Evolutionary conservation across 2,888 invertebrate species (phyloP), one percentile per base, ranked within the genome.

Genomic region (Diaprepes abbreviatus): DNA sequence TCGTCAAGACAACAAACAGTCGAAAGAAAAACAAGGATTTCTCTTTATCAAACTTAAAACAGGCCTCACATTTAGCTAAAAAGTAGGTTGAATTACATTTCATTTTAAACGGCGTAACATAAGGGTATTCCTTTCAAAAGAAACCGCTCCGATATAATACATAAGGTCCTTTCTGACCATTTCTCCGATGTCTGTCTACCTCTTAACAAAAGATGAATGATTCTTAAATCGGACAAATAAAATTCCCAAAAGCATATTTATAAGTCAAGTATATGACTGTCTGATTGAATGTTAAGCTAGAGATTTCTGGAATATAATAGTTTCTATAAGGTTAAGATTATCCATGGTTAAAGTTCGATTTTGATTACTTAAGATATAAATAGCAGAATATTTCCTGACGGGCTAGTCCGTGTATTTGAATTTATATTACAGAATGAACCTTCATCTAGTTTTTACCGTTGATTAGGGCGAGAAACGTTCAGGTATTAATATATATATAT

Each of bases 91-190:
- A n/a, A 28, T 43, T 43, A n/a, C 21, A 43, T 19, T 43, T 21
- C 43, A 24, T 45, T 45, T 24, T 24, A 24, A 28, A 50, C 12
- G 28, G 10, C 14, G 9, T 16, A 12, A 1, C 9, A 50, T 28
- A 50, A 28, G 28, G 48, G 28, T 50, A 28, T 50, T 14, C 10
- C 1, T 50, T 50, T 14, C 48, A 50, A 50, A 43, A 50, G n/a
- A 19, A 50, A 50, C 48, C 48, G 48, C 48, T 50, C 14, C 14
- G 28, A 9, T 50, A 50, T 4, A 50, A 12, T 19, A 45, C 45
- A 21, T 12, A n/a, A 45, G 14, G 12, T 28, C 31, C 21, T 28
- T 50, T 50, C 28, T 50, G 48, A 50, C 48, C 48, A 50, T 50
- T 45, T 17, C 17, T 45, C 12, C 1, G 12, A 45, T 45, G 24